Evolutionary conservation across 2,113 vertebrate genomes (phyloP).

Genomic region (Lontra canadensis): DNA sequence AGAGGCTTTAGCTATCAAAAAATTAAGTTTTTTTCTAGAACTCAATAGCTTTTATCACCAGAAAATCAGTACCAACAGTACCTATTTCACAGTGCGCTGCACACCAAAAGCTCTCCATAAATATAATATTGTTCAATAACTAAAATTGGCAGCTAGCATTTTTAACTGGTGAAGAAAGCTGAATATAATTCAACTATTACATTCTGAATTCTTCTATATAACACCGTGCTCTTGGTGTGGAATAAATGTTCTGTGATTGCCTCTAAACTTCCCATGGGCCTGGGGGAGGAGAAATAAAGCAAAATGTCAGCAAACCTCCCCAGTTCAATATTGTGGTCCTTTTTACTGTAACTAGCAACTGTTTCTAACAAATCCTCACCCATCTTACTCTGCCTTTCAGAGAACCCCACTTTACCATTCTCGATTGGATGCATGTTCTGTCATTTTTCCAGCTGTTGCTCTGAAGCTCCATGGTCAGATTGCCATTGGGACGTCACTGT

Average conservation of each 20-base stretch:
- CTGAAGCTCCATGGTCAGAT: neutral
- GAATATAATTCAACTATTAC: conserved; percentile 17
- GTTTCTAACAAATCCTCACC: neutral
- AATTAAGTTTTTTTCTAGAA: neutral
- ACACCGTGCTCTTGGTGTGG: neutral
- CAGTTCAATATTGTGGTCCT: neutral
- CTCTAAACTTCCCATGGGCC: neutral
- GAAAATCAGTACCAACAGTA: conserved; percentile 36
- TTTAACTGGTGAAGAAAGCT: neutral
- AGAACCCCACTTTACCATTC: neutral
- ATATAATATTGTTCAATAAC: neutral
- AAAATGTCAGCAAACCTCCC: neutral
- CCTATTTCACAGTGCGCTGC: conserved; percentile 44
- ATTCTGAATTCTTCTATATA: conserved; percentile 22
- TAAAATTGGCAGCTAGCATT: neutral
- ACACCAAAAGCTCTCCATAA: neutral
- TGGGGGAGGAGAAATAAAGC: neutral
- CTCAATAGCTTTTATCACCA: conserved; percentile 31
- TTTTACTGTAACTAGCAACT: neutral
- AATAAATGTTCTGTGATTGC: neutral
- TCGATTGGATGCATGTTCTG: neutral
- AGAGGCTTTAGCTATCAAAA: neutral
- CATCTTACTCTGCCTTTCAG: neutral
- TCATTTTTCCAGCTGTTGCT: neutral
- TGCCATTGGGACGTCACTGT: neutral